Conservation (phyloP, 2,888 invertebrate genomes). For the Branchipolynoe longqiensis region DNA sequence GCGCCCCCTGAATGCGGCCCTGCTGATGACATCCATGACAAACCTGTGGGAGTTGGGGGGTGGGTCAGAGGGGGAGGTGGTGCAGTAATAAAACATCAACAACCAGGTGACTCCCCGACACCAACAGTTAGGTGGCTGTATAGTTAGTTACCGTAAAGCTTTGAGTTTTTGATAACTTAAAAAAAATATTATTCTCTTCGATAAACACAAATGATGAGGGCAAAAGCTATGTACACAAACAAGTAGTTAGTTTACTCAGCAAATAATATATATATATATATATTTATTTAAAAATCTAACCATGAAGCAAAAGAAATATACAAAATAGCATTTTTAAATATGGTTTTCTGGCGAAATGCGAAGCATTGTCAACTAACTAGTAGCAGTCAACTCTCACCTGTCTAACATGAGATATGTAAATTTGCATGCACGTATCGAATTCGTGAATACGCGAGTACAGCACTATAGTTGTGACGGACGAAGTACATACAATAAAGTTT, state of each 20-base stretch:
- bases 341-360: background rate
- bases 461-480: slow-evolving; percentile 42
- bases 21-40: no score
- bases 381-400: slow-evolving; percentile 5
- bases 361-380: slow-evolving; percentile 8
- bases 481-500: slow-evolving; percentile 31
- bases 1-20: no score
- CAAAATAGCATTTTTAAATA: slow-evolving; percentile 31
- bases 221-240: no score
- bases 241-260: slow-evolving; percentile 13
- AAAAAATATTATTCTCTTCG: no score
- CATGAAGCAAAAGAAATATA: slow-evolving; percentile 19
- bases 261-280: no score
- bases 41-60: no score
- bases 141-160: no score
- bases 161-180: no score
- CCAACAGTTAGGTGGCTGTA: slow-evolving; percentile 7
- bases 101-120: background rate
- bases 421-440: slow-evolving; percentile 42
- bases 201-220: no score
- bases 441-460: slow-evolving; percentile 33
- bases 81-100: no score
- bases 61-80: no score
- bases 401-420: slow-evolving; percentile 47
- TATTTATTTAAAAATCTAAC: slow-evolving; percentile 2